Percentiles rank a stretch among this genome's conserved stretches.
phyloP scores from a whole-genome alignment of 2,113 vertebrate species.

The Gorsachius goisagi region DNA sequence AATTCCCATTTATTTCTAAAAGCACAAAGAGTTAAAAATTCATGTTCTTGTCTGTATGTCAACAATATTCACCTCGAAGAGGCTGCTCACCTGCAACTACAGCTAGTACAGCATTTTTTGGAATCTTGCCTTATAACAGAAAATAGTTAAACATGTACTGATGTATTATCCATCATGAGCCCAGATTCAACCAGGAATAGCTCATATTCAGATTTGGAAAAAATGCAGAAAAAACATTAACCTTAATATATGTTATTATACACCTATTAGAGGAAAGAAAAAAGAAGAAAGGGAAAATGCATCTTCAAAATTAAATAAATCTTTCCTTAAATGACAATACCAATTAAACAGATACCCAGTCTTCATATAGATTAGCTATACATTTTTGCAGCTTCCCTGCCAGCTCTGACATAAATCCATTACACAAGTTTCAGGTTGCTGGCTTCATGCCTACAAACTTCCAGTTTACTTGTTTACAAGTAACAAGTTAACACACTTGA shows the following conservation, averaged over 20 bases:
- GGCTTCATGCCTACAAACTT: conserved; percentile 57
- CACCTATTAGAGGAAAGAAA: not conserved
- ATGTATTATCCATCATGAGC: not conserved
- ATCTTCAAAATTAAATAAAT: conserved; percentile 51
- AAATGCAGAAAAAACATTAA: not conserved
- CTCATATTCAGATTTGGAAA: not conserved
- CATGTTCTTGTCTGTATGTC: not conserved
- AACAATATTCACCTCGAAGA: not conserved
- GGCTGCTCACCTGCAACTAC: not conserved
- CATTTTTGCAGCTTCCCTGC: conserved; percentile 45
- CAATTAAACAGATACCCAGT: conserved; percentile 41
- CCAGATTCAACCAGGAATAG: not conserved
- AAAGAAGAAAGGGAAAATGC: not conserved
- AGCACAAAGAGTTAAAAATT: not conserved
- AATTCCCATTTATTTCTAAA: not conserved
- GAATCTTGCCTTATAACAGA: not conserved
- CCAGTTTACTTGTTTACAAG: conserved; percentile 47
- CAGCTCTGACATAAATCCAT: conserved; percentile 67
- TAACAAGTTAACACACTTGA: conserved; percentile 43
- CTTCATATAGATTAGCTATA: conserved; percentile 62
- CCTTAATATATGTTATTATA: not conserved
- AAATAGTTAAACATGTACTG: not conserved
- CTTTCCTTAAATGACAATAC: conserved; percentile 59
- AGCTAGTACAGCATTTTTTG: not conserved
- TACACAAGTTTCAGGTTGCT: conserved; percentile 62